Evolutionary conservation across 2,888 invertebrate species (phyloP), one percentile per base, ranked within the genome.

Genomic region (Hypomecis atomaria): DNA sequence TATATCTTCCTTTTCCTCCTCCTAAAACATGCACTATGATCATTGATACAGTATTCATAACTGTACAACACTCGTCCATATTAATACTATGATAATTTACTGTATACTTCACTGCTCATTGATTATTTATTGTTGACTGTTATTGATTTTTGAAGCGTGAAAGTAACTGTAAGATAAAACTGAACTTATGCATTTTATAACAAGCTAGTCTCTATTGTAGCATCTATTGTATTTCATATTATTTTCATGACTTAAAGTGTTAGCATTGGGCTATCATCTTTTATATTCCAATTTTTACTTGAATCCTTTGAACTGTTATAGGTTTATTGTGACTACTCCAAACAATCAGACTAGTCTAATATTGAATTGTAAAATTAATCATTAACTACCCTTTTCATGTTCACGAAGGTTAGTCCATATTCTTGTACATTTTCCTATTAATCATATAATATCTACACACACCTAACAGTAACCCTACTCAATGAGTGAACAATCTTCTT

Each of bases 131-230:
- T 71, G 69, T 67, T 78, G 81, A 80, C 83, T 67, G 70, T 78
- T 81, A 74, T 81, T 84, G 81, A 75, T 78, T 79, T 81, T 75
- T 85, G 79, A 84, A 85, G 85, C 82, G 62, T 83, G 78, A 82
- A 80, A 80, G 67, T 76, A 82, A 85, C 83, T 71, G 83, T 82
- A 80, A 71, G 33, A 56, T 34, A 59, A 33, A 49, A n/a, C 11
- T 48, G 44, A 34, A 33, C 38, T 34, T 55, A 10, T 7, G 23
- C 33, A 38, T 49, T 59, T 49, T 23, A 34, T 50, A 37, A 10
- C 45, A 40, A 53, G 53, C 36, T 47, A 50, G 33, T 47, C 2
- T 55, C 44, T 45, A 7, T 38, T 9, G 13, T 5, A 37, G 9
- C 11, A 10, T 50, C 13, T 10, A 33, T 5, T 34, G 33, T 34